phyloP scores from a whole-genome alignment of 2,113 vertebrate species.

The Caranx melampygus region DNA sequence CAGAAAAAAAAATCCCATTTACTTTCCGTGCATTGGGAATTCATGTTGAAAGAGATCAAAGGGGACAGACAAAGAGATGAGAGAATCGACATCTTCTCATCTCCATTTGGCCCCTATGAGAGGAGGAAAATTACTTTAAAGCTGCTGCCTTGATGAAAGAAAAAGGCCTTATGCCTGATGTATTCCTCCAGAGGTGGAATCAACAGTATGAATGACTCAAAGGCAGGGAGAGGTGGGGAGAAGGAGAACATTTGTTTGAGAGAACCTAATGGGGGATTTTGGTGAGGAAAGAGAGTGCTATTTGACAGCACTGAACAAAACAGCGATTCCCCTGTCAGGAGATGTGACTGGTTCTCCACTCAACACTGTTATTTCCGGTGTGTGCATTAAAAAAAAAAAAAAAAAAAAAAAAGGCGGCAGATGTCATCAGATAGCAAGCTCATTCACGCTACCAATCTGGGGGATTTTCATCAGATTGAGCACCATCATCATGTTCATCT shows the following conservation, averaged over 20 bases:
- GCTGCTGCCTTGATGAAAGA: constrained; percentile 74
- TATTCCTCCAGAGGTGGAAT: constrained; percentile 75
- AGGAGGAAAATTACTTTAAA: constrained; percentile 79
- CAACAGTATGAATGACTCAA: constrained; percentile 76
- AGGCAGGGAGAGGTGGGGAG: constrained; percentile 38
- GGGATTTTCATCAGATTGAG: constrained; percentile 44
- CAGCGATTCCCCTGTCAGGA: constrained; percentile 58
- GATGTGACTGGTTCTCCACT: constrained; percentile 58
- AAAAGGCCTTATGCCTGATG: constrained; percentile 70
- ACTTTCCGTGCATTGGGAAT: constrained; percentile 71
- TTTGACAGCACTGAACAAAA: constrained; percentile 73
- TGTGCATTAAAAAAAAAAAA: constrained; percentile 16
- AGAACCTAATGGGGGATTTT: constrained; percentile 58
- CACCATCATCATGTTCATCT: constrained; percentile 9
- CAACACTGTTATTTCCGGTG: constrained; percentile 44
- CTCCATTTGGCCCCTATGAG: constrained; percentile 76
- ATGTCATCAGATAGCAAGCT: constrained; percentile 52
- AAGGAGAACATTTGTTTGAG: constrained; percentile 58
- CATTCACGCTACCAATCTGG: constrained; percentile 50
- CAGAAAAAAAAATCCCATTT: constrained; percentile 69
- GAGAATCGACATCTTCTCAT: constrained; percentile 79
- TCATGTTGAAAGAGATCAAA: constrained; percentile 78
- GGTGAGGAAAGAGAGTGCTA: constrained; percentile 53
- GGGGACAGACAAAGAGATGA: constrained; percentile 79
- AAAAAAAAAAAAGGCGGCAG: constrained; percentile 30